These are phyloP conservation scores for Hymenopus coronatus DNA, from an alignment of 2,888 invertebrate species.

Conservation along the genomic window DNA sequence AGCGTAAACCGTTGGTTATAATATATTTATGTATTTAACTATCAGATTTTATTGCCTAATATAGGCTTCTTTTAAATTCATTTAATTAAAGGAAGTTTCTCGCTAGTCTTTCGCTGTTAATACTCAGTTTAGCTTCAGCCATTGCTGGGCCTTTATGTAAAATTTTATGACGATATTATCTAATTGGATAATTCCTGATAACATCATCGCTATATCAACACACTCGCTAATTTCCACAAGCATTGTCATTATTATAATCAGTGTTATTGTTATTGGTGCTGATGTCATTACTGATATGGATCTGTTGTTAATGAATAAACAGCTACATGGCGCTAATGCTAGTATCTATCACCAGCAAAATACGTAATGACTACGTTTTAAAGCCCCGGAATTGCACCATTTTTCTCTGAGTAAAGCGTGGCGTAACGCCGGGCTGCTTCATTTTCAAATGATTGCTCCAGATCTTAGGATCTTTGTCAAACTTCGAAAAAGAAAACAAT, in stretches of 20 bases:
- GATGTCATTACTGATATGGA: background rate
- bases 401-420: background rate
- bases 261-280: background rate
- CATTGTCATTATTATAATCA: background rate
- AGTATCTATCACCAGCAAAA: background rate
- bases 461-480: no score
- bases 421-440: no score
- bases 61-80: no score
- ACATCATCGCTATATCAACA: background rate
- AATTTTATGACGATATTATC: background rate
- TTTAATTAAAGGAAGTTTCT: no score
- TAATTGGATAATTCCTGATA: background rate
- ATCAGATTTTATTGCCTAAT: no score
- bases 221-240: background rate
- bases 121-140: no score
- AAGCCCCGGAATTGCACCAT: background rate
- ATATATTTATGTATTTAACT: no score
- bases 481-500: no score
- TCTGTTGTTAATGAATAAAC: background rate
- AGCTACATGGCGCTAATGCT: background rate
- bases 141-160: no score
- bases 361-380: background rate
- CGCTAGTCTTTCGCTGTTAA: no score
- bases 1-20: no score
- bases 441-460: background rate